Evolutionary conservation across 53 echinoderm and acorn worm genomes (phyloP).

Genomic region (Paracentrotus lividus): DNA sequence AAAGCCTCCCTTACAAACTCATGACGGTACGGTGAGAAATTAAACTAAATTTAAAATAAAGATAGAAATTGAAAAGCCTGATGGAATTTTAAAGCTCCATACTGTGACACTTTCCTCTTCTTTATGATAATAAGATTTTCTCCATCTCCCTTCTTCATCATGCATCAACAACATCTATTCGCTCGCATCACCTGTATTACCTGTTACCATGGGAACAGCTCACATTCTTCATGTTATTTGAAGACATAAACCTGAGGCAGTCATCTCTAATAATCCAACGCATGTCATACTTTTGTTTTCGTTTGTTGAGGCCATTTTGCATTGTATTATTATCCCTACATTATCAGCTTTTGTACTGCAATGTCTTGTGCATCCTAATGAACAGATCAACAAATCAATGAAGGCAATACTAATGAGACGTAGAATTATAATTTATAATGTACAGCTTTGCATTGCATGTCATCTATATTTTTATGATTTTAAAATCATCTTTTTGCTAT

Average conservation of each 20-base stretch:
- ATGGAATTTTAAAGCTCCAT: not conserved
- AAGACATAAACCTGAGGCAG: slow-evolving; percentile 13
- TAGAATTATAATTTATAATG: too few relatives aligned
- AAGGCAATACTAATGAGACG: too few relatives aligned
- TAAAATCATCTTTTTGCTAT: too few relatives aligned
- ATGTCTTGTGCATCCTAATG: not conserved
- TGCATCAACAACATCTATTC: not conserved
- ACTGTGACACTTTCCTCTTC: not conserved
- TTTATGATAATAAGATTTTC: not conserved
- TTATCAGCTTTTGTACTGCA: not conserved
- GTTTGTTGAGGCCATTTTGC: not conserved
- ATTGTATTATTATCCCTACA: not conserved
- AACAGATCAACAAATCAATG: not conserved
- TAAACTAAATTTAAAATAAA: not conserved
- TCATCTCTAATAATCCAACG: not conserved
- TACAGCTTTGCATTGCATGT: too few relatives aligned
- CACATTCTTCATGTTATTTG: slow-evolving; percentile 10
- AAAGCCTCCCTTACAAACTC: too few relatives aligned
- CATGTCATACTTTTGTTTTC: not conserved
- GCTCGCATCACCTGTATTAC: not conserved
- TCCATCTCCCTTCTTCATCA: not conserved
- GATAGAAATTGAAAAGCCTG: not conserved
- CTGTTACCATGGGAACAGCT: not conserved
- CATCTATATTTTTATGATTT: too few relatives aligned
- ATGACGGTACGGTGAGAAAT: too few relatives aligned